Evolutionary conservation across 2,888 invertebrate genomes (phyloP).

Genomic region (Tupiocoris notatus): DNA sequence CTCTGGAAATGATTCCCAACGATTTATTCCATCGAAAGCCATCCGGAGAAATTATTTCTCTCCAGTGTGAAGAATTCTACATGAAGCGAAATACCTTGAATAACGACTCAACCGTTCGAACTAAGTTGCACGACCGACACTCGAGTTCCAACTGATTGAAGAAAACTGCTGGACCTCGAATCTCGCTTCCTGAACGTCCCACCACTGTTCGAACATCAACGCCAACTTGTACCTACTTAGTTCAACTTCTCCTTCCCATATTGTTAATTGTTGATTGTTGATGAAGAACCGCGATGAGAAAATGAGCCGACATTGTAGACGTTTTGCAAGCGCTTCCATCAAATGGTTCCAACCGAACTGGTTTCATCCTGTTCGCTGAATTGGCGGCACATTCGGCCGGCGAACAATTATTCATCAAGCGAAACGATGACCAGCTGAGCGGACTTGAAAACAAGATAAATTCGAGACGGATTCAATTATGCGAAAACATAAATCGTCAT

Average conservation of each 20-base stretch:
- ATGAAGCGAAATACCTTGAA: no score
- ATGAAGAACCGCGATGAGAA: background rate
- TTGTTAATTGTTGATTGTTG: background rate
- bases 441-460: background rate
- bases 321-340: no score
- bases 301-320: background rate
- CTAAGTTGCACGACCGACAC: background rate
- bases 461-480: background rate
- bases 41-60: no score
- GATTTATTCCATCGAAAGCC: no score
- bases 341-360: background rate
- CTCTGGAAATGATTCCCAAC: no score
- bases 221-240: background rate
- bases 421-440: background rate
- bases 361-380: background rate
- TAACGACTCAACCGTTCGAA: background rate
- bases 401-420: background rate
- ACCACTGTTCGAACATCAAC: no score
- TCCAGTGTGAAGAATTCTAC: no score
- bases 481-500: no score
- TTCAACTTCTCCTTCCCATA: no score
- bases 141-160: background rate
- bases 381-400: background rate
- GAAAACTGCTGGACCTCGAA: background rate
- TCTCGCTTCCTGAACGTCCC: no score